A percentile compares a stretch with the other conserved stretches of the same genome.
Evolutionary conservation across 2,797 vertebrate species (phyloP).

Genomic region (Pseudopleuronectes americanus): DNA sequence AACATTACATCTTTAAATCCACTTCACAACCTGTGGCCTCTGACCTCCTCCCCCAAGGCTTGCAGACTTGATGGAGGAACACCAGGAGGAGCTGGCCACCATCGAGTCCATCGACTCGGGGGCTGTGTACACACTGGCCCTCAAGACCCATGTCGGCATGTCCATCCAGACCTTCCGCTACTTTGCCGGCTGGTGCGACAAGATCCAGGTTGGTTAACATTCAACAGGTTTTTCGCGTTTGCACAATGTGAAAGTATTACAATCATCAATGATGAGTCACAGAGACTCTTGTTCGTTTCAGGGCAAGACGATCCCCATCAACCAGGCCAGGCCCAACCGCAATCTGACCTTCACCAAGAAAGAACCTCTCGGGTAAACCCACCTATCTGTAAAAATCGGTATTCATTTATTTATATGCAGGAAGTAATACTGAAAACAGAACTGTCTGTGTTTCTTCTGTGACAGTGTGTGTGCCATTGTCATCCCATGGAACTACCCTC

Average conservation of each 20-base stretch:
- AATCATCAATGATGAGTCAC: background rate
- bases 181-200: constrained; percentile 94
- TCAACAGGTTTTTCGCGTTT: background rate
- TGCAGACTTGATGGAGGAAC: constrained; percentile 90
- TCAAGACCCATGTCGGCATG: constrained; percentile 94
- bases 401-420: background rate
- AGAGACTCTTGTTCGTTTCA: constrained; percentile 61
- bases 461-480: constrained; percentile 95
- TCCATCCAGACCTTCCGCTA: constrained; percentile 92
- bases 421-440: background rate
- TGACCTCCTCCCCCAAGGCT: constrained; percentile 72
- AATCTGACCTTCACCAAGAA: constrained; percentile 97
- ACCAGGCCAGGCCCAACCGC: constrained; percentile 94
- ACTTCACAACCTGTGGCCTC: background rate
- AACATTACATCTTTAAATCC: background rate
- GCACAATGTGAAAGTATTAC: background rate
- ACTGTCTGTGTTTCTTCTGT: constrained; percentile 10
- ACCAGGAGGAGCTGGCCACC: constrained; percentile 91
- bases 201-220: constrained; percentile 86
- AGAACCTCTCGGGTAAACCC: constrained; percentile 92
- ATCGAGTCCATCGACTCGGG: constrained; percentile 90
- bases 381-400: accelerated
- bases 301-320: constrained; percentile 98
- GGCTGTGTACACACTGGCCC: constrained; percentile 90
- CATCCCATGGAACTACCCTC: constrained; percentile 98